These are phyloP conservation scores for Calidris pygmaea DNA, from an alignment of 2,113 vertebrate genomes.

Conservation along the genomic window DNA sequence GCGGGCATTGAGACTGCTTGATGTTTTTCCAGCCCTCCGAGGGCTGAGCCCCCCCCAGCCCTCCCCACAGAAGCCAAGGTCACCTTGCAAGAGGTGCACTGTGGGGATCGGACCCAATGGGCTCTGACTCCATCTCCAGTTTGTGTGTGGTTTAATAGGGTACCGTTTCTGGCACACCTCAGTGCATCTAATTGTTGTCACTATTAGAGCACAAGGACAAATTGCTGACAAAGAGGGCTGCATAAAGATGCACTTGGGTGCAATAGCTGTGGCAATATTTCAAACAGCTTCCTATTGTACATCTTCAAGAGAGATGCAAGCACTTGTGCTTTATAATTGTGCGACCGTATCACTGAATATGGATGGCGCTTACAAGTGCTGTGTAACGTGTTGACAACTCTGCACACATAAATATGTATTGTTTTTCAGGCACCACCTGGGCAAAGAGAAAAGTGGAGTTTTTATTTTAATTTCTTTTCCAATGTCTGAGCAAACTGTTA, in stretches of 20 bases:
- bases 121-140: background rate
- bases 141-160: constrained; percentile 4
- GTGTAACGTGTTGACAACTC: constrained; percentile 45
- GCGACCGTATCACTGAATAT: constrained; percentile 56
- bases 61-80: background rate
- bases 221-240: constrained; percentile 54
- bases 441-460: constrained; percentile 5
- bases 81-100: background rate
- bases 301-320: constrained; percentile 34
- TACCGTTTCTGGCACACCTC: constrained; percentile 23
- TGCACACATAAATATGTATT: constrained; percentile 48
- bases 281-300: constrained; percentile 41
- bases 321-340: constrained; percentile 40
- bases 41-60: background rate
- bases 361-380: constrained; percentile 10
- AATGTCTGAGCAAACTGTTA: background rate
- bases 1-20: background rate
- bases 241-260: constrained; percentile 52
- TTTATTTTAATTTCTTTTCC: background rate
- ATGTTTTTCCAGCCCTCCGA: background rate
- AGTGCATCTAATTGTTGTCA: constrained; percentile 29
- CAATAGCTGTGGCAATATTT: constrained; percentile 46
- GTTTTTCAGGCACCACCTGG: constrained; percentile 39
- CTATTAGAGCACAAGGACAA: constrained; percentile 58
- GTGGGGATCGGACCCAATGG: background rate